Conservation (phyloP, 2,888 invertebrate species). For the Andrena fulva region DNA sequence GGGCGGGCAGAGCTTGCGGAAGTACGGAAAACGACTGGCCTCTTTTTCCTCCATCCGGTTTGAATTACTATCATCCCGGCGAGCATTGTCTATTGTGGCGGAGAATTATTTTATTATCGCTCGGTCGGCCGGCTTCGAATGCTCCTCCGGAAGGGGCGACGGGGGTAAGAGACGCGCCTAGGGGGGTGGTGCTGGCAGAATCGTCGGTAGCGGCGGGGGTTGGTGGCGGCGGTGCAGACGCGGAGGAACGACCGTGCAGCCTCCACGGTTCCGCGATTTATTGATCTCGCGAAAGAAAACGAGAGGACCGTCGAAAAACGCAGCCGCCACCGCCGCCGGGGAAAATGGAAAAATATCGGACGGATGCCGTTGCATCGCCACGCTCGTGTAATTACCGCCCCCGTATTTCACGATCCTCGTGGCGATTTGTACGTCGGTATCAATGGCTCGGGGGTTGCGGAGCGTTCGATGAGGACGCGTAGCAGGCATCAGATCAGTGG, state of each 20-base stretch:
- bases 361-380: slow-evolving; percentile 37
- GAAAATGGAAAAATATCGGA: slow-evolving; percentile 63
- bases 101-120: slow-evolving; percentile 84
- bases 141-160: slow-evolving; percentile 33
- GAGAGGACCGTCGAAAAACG: slow-evolving; percentile 63
- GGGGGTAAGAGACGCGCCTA: slow-evolving; percentile 13
- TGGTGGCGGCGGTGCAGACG: slow-evolving; percentile 38
- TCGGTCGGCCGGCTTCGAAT: slow-evolving; percentile 74
- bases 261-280: slow-evolving; percentile 69
- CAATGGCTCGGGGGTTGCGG: not conserved
- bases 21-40: slow-evolving; percentile 81
- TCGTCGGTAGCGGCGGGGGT: slow-evolving; percentile 10
- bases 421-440: slow-evolving; percentile 33
- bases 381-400: slow-evolving; percentile 53
- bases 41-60: slow-evolving; percentile 78
- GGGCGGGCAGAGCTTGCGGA: slow-evolving; percentile 71
- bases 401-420: slow-evolving; percentile 20
- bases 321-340: slow-evolving; percentile 42
- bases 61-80: slow-evolving; percentile 83
- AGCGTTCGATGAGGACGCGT: not conserved
- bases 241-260: slow-evolving; percentile 62
- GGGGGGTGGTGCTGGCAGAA: not conserved
- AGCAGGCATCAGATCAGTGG: not conserved
- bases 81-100: slow-evolving; percentile 83
- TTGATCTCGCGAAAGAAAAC: slow-evolving; percentile 71